These are phyloP conservation scores for Archivesica marissinica DNA, from an alignment of 1,140 invertebrate genomes.

Conservation along the genomic window DNA sequence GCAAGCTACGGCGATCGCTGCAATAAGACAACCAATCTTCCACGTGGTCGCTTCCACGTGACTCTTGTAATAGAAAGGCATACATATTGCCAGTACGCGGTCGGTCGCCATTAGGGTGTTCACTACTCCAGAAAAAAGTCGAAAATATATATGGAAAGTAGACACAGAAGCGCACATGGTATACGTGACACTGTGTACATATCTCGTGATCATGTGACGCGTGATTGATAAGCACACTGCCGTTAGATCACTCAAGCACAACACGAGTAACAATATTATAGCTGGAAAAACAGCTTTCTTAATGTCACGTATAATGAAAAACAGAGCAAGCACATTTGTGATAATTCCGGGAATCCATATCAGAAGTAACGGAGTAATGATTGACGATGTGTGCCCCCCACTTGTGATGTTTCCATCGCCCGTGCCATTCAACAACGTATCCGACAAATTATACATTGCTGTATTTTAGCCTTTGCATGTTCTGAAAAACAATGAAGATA, in stretches of 20 bases:
- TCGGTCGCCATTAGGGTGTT: slow-evolving; percentile 49
- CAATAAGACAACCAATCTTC: slow-evolving; percentile 39
- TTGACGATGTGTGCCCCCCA: too few species aligned
- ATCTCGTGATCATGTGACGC: slow-evolving; percentile 1
- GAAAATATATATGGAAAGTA: slow-evolving; percentile 19
- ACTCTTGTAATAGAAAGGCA: slow-evolving; percentile 49
- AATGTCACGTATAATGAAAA: slow-evolving; percentile 49
- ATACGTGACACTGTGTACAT: background rate
- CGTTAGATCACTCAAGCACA: slow-evolving; percentile 37
- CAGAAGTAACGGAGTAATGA: slow-evolving; percentile 24
- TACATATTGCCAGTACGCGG: slow-evolving; percentile 39
- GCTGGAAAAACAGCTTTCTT: slow-evolving; percentile 56
- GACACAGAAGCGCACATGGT: slow-evolving; percentile 29
- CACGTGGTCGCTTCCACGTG: slow-evolving; percentile 33
- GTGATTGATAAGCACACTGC: slow-evolving; percentile 26
- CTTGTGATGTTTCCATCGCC: too few species aligned
- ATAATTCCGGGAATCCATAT: slow-evolving; percentile 43
- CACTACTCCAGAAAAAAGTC: slow-evolving; percentile 22
- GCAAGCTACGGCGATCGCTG: background rate
- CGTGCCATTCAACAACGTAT: too few species aligned
- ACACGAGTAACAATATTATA: slow-evolving; percentile 40
- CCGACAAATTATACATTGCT: too few species aligned
- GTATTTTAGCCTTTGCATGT: too few species aligned
- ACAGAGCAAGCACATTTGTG: slow-evolving; percentile 34
- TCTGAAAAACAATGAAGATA: too few species aligned